Base-by-base conservation (phyloP, 2,113 vertebrate species). In the Silurus meridionalis region DNA sequence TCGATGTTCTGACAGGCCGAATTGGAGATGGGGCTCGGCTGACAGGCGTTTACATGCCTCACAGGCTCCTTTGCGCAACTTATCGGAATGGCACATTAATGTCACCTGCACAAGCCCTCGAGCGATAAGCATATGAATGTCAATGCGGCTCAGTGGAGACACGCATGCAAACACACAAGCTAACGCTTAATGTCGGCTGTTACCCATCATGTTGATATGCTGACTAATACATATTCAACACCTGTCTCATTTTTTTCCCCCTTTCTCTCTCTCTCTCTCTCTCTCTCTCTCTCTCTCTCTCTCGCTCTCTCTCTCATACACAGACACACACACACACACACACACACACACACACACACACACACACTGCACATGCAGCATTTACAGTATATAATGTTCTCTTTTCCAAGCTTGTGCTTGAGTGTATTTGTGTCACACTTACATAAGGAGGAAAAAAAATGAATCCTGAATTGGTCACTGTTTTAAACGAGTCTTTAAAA, bases 41-140 rank as follows among this genome's bases (percentile, higher is more conserved):
- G 89, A 93, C 92, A 93, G 89, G 90, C 85, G 88, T 91, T 91
- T 90, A 90, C 90, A 91, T 90, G 75, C 89, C 86, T 85, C 75
- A 64, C 71, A 88, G 85, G 83, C 83, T 85, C 67, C 82, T 61
- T 67, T 28, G 50, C 52, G 5, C 85, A 79, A 86, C 81, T 89
- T 89, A 88, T 88, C 82, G 37, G 48, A 80, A 83, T 71, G 72
- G 77, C 82, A 84, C 88, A 87, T 88, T 85, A 87, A 86, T 69
- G 85, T 67, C 89, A 89, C 85, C 90, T 85, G 85, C 87, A 83
- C 83, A 80, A 75, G 75, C 55, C 83, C 66, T 81, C 57, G 10
- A 61, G 13, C 74, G 85, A 90, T 91, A 90, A 91, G 58, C 87
- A 89, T 79, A 89, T 91, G 87, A 88, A 91, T 92, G 92, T 89